Evolutionary conservation across 2,113 vertebrate genomes (phyloP), one percentile per base, ranked within the genome.

Genomic region (Lampris incognitus): DNA sequence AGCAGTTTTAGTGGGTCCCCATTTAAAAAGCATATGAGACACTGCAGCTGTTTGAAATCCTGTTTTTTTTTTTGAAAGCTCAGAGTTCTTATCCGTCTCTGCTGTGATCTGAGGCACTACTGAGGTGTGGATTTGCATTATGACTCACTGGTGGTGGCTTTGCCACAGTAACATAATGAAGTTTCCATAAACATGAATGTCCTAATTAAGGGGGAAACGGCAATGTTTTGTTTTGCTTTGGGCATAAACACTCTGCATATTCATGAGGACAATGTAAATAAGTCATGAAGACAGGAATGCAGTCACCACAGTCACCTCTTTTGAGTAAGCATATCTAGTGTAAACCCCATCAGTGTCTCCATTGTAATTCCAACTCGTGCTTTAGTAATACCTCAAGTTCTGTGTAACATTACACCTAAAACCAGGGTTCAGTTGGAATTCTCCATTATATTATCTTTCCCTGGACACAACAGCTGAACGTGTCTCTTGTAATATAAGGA

Each of bases 261-360:
- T 74, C 52, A 74, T 64, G 79, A 72, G 73, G 37, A 37, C 41
- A 48, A 76, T 59, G 68, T 67, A 65, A 79, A 79, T 72, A 67
- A 60, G 44, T 54, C 7, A 42, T 71, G 46, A 56, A 38, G 62
- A 57, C 59, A 9, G 9, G 41, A 7, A 24, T 51, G 59, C 50
- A 38, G 50, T 40, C 4, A 36, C 58, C 42, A 48, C 8, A 50
- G 50, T 54, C 50, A 70, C 41, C 11, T 38, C 10, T 36, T 24
- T 9, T 42, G 44, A 41, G 39, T 46, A 66, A 69, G 57, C 65
- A 64, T 8, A 66, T 70, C 49, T 57, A 56, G 24, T 38, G 24
- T 39, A 42, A 49, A 24, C 63, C n/a, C 56, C 39, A 7, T 5
- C 38, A 13, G 38, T 58, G 46, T 58, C 11, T 64, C 41, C 3